Conservation (phyloP, 1,140 invertebrate species). For the Macrosteles quadrilineatus region DNA sequence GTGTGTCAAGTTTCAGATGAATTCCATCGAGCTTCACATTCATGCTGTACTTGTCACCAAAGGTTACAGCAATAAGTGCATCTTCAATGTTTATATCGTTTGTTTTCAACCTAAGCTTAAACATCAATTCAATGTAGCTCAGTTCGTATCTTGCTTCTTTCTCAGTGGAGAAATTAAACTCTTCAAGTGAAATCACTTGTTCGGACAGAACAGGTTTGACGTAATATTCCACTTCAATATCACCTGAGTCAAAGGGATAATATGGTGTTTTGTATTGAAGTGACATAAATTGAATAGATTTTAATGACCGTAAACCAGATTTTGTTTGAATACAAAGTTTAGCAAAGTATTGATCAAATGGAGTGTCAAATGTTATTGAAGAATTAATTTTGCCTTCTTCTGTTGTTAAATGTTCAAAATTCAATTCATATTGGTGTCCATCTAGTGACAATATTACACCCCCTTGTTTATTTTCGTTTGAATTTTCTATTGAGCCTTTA, state of each 20-base stretch:
- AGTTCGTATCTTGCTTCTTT: background rate
- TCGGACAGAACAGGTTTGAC: background rate
- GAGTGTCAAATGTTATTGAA: background rate
- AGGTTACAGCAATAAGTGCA: background rate
- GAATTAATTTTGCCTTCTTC: background rate
- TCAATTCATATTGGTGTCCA: background rate
- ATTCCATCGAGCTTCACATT: background rate
- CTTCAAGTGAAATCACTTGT: background rate
- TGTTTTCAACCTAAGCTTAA: background rate
- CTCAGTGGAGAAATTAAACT: background rate
- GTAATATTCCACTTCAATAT: background rate
- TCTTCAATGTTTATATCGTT: background rate
- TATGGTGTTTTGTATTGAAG: slow-evolving; percentile 1
- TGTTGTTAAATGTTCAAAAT: background rate
- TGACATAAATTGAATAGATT: background rate
- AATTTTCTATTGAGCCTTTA: background rate
- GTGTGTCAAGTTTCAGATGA: background rate
- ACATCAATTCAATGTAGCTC: background rate
- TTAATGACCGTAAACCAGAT: no score
- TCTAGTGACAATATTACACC: background rate
- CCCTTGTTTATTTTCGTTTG: background rate
- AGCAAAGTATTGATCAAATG: background rate
- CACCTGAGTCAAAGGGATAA: background rate
- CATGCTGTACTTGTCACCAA: background rate
- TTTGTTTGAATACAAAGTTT: background rate